phyloP scores from a whole-genome alignment of 2,113 vertebrate species.

The Trinectes maculatus region DNA sequence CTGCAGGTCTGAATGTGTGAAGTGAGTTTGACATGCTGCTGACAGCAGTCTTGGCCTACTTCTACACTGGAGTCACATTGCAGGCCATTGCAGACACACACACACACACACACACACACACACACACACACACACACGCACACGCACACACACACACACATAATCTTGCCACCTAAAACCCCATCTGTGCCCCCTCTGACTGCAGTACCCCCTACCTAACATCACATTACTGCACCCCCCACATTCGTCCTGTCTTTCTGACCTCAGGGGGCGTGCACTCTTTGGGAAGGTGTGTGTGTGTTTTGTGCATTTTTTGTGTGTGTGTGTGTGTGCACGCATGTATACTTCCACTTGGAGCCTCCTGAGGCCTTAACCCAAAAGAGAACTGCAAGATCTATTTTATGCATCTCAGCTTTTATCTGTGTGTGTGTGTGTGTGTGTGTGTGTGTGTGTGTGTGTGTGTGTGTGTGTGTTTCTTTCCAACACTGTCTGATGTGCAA shows the following conservation, averaged over 20 bases:
- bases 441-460: not conserved
- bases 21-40: slow-evolving; percentile 48
- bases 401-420: not conserved
- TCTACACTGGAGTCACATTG: slow-evolving; percentile 56
- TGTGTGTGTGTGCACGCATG: not conserved
- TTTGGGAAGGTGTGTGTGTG: slow-evolving; percentile 4
- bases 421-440: not conserved
- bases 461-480: not conserved
- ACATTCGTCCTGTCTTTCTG: slow-evolving; percentile 42
- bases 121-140: slow-evolving; percentile 1
- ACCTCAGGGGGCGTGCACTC: slow-evolving; percentile 8
- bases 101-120: not conserved
- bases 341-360: not conserved
- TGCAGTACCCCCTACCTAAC: slow-evolving; percentile 32
- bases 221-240: slow-evolving; percentile 41
- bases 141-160: not conserved
- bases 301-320: not conserved
- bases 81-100: slow-evolving; percentile 27
- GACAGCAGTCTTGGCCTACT: slow-evolving; percentile 63
- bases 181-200: slow-evolving; percentile 29
- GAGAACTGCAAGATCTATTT: not conserved
- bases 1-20: slow-evolving; percentile 27
- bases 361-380: slow-evolving; percentile 18
- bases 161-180: slow-evolving; percentile 24
- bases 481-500: not conserved